phyloP scores from a whole-genome alignment of 1,140 invertebrate genomes.

The Planococcus citri region DNA sequence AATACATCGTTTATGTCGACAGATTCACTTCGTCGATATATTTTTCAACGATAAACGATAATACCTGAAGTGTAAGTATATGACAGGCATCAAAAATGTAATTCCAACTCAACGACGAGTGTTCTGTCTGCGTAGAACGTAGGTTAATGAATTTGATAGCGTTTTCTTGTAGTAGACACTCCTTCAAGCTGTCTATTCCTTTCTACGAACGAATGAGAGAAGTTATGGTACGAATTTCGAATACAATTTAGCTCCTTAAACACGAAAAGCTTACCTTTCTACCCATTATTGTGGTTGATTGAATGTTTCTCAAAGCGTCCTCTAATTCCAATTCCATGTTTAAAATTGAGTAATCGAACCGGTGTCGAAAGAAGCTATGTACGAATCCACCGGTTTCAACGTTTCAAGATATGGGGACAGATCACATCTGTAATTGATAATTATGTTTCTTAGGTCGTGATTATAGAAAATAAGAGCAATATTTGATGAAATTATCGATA shows the following conservation, averaged over 20 bases:
- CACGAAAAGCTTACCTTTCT: background rate
- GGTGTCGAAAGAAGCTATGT: too few species aligned
- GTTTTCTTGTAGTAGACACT: background rate
- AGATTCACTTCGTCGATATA: too few species aligned
- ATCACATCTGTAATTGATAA: too few species aligned
- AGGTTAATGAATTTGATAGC: background rate
- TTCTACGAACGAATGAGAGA: background rate
- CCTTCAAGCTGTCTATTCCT: background rate
- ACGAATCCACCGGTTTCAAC: too few species aligned
- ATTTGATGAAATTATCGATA: too few species aligned
- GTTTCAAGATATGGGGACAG: too few species aligned
- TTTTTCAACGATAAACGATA: too few species aligned
- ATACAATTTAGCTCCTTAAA: too few species aligned
- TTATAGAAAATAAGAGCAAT: too few species aligned
- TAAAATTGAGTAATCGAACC: too few species aligned
- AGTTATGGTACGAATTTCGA: background rate
- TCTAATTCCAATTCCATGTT: too few species aligned
- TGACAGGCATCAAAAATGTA: background rate
- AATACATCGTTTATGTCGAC: background rate
- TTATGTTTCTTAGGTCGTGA: too few species aligned
- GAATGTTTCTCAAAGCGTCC: background rate
- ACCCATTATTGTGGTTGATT: background rate
- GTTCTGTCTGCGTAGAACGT: background rate
- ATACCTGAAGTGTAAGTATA: background rate
- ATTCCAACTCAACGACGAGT: background rate